phyloP scores from a whole-genome alignment of 64 coral and sea anemone species.

The Stylophora pistillata region DNA sequence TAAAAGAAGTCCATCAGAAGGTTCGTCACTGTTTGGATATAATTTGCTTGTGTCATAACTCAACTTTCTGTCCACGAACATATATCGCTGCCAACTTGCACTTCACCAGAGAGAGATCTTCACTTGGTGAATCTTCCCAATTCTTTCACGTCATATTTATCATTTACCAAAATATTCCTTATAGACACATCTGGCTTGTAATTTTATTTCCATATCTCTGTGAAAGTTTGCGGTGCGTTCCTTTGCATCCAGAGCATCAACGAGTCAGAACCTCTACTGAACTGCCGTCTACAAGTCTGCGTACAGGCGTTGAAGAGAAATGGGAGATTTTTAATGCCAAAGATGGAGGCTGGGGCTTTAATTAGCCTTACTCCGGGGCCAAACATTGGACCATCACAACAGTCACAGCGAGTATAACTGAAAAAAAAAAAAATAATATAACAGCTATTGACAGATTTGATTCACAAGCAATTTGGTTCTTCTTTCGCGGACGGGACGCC shows the following conservation, averaged over 20 bases:
- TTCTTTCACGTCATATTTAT: too few species aligned
- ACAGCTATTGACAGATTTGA: neutral
- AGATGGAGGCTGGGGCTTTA: constrained; percentile 67
- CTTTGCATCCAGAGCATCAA: constrained; percentile 70
- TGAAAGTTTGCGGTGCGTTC: neutral
- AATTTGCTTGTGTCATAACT: too few species aligned
- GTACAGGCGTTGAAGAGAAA: constrained; percentile 85
- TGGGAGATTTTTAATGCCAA: constrained; percentile 71
- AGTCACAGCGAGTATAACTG: constrained; percentile 81
- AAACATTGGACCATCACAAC: constrained; percentile 78
- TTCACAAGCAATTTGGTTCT: too few species aligned
- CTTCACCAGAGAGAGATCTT: neutral
- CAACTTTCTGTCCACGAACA: too few species aligned
- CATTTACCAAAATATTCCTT: too few species aligned
- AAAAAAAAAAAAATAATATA: constrained; percentile 8
- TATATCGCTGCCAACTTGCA: too few species aligned
- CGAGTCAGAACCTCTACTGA: constrained; percentile 68
- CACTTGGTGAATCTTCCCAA: too few species aligned
- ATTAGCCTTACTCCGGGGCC: constrained; percentile 87
- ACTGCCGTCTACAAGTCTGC: constrained; percentile 82
- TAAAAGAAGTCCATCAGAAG: too few species aligned
- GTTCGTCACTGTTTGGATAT: too few species aligned
- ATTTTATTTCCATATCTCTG: neutral
- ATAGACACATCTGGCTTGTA: too few species aligned
- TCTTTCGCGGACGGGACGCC: too few species aligned